Percentiles rank a stretch among this genome's conserved stretches.
Evolutionary conservation across 2,797 vertebrate genomes (phyloP).

Genomic region (Coracias cyanogaster): DNA sequence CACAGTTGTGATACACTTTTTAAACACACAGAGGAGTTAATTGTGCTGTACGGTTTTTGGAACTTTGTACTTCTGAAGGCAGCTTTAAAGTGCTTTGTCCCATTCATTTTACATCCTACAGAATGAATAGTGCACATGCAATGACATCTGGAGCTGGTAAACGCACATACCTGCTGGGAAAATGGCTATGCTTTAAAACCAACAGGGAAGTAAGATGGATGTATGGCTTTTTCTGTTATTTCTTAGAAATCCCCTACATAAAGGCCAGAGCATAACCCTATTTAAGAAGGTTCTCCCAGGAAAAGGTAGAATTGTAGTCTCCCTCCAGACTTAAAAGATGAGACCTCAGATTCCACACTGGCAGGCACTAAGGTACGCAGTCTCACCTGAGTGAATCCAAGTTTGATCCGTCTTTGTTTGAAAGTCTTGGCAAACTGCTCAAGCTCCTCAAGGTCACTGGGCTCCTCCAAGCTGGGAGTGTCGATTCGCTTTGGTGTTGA

Average conservation of each 20-base stretch:
- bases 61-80: conserved; percentile 57
- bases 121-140: conserved; percentile 53
- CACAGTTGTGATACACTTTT: not conserved
- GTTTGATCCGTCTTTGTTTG: conserved; percentile 99
- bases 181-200: conserved; percentile 59
- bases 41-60: conserved; percentile 52
- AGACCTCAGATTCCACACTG: conserved; percentile 40
- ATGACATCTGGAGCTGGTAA: conserved; percentile 46
- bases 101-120: conserved; percentile 62
- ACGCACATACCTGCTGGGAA: conserved; percentile 63
- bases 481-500: conserved; percentile 97
- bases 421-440: conserved; percentile 99
- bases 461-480: conserved; percentile 97
- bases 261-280: conserved; percentile 37
- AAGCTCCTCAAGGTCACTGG: conserved; percentile 98
- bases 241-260: conserved; percentile 45
- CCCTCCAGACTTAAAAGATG: conserved; percentile 52
- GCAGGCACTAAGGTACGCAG: conserved; percentile 19
- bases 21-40: conserved; percentile 39
- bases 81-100: conserved; percentile 63
- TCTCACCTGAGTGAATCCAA: conserved; percentile 98
- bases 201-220: conserved; percentile 42
- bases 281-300: conserved; percentile 15
- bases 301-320: not conserved
- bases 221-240: conserved; percentile 31